These are phyloP conservation scores for Solenopsis fugax DNA, from an alignment of 1,140 invertebrate species.

Conservation along the genomic window DNA sequence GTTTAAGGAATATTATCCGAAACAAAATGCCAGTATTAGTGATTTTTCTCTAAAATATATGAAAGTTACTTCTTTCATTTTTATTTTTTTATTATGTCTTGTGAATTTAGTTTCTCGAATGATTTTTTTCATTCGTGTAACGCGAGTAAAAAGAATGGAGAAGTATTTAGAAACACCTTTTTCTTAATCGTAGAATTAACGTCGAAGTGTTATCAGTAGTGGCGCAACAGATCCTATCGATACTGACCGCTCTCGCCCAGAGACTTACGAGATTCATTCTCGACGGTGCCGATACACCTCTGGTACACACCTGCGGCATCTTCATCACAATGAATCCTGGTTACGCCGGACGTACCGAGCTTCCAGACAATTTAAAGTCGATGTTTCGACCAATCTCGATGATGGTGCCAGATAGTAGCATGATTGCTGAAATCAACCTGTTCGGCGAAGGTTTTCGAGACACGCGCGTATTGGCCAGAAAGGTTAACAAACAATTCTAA, in stretches of 20 bases:
- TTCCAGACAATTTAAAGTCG: slow-evolving; percentile 97
- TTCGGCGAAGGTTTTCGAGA: slow-evolving; percentile 96
- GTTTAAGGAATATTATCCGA: no score
- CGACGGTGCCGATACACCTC: slow-evolving; percentile 92
- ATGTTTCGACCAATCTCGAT: slow-evolving; percentile 98
- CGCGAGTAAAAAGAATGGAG: not conserved
- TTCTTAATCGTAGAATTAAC: slow-evolving; percentile 89
- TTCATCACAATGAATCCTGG: slow-evolving; percentile 98
- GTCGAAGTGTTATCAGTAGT: slow-evolving; percentile 96
- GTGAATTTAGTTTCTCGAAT: not conserved
- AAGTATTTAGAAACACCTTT: slow-evolving; percentile 2
- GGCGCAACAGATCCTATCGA: slow-evolving; percentile 93
- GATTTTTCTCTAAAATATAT: no score
- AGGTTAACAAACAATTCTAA: slow-evolving; percentile 85
- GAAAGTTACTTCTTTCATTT: no score
- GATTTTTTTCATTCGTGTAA: not conserved
- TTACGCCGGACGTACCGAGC: slow-evolving; percentile 95
- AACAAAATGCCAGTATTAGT: no score
- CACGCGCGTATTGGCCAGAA: slow-evolving; percentile 92
- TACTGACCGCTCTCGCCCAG: slow-evolving; percentile 90
- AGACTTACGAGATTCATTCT: slow-evolving; percentile 91
- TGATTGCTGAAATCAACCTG: slow-evolving; percentile 95
- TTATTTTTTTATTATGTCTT: not conserved
- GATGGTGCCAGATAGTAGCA: slow-evolving; percentile 96
- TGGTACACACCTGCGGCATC: slow-evolving; percentile 93